Evolutionary conservation across 2,113 vertebrate species (phyloP).

Genomic region (Notothenia rossii): DNA sequence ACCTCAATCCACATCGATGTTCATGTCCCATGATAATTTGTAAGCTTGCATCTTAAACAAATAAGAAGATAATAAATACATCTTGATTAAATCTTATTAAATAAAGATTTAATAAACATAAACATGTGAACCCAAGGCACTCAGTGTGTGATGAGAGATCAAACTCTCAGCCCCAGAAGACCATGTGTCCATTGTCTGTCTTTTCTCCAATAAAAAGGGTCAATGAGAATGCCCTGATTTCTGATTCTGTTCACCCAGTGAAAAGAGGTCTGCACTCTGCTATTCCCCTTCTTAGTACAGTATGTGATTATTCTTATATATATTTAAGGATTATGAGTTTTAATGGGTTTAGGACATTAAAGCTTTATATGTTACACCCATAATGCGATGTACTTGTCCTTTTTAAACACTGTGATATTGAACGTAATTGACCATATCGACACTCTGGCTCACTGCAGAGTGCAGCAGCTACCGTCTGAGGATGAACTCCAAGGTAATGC

Average conservation of each 20-base stretch:
- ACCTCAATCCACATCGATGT: constrained; percentile 56
- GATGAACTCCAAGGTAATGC: constrained; percentile 8
- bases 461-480: constrained; percentile 4
- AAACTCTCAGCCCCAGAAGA: constrained; percentile 5
- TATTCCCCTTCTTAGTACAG: too few species aligned
- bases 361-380: not conserved
- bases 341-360: not conserved
- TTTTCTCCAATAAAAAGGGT: constrained; percentile 34
- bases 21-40: constrained; percentile 28
- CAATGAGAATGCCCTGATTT: constrained; percentile 9
- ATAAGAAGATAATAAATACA: too few species aligned
- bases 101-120: too few species aligned
- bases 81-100: too few species aligned
- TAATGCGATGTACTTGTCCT: not conserved
- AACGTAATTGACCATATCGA: not conserved
- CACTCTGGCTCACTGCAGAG: not conserved
- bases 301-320: not conserved
- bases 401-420: not conserved
- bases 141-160: not conserved
- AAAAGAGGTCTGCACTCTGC: not conserved
- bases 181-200: constrained; percentile 24
- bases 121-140: too few species aligned
- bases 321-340: not conserved
- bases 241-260: constrained; percentile 10
- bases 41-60: constrained; percentile 19